These are phyloP conservation scores for Macquaria australasica DNA, from an alignment of 2,113 vertebrate genomes.

Conservation along the genomic window DNA sequence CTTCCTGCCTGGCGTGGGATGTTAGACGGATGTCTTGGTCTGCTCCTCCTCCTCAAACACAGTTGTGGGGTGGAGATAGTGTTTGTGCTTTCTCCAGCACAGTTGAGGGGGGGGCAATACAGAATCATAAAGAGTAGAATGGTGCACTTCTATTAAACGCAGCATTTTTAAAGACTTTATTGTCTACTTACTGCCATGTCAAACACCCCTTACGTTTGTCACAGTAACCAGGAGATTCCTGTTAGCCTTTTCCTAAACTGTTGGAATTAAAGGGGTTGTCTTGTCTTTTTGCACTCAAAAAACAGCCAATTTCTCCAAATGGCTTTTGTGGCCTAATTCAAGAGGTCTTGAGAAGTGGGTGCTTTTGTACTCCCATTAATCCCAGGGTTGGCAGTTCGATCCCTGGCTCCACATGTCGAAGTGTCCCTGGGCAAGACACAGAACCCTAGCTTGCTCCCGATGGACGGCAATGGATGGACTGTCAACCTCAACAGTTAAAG, in stretches of 20 bases:
- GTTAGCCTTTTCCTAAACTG: background rate
- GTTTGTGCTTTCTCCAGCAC: background rate
- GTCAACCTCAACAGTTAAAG: no score
- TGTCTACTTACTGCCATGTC: background rate
- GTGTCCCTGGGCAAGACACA: no score
- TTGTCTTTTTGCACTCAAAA: background rate
- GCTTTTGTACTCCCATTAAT: no score
- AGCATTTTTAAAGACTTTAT: background rate
- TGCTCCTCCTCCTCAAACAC: conserved; percentile 30
- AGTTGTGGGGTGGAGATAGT: conserved; percentile 12
- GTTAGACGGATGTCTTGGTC: conserved; percentile 21
- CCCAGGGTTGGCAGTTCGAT: no score
- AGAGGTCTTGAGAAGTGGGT: background rate
- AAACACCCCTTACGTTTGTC: background rate
- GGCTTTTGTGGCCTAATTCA: background rate
- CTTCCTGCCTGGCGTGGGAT: conserved; percentile 30
- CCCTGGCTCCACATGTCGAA: no score
- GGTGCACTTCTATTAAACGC: background rate
- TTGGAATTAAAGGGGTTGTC: background rate
- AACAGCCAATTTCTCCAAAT: background rate
- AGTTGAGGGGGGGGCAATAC: background rate
- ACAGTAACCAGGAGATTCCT: background rate
- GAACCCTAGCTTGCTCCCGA: no score
- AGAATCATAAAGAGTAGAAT: conserved; percentile 31
- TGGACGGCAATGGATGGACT: no score